phyloP scores from a whole-genome alignment of 2,113 vertebrate species.

The Capricornis sumatraensis region DNA sequence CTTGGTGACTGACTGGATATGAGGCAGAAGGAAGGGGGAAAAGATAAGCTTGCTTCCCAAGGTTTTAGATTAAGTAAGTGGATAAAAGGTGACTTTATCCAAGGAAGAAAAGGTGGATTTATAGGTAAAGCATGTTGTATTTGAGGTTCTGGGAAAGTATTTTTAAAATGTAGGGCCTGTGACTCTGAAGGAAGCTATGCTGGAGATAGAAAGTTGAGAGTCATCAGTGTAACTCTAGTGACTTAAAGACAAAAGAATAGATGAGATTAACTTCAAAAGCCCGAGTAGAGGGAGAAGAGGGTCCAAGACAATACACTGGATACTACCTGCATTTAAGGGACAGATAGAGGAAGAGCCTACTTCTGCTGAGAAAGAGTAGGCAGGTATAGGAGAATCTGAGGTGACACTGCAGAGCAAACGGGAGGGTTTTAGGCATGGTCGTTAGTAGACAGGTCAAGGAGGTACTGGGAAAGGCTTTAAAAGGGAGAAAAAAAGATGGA shows the following conservation, averaged over 20 bases:
- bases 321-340: background rate
- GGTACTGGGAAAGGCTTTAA: background rate
- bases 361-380: background rate
- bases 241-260: background rate
- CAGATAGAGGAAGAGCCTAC: background rate
- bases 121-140: background rate
- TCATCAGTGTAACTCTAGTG: background rate
- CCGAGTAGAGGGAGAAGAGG: background rate
- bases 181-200: background rate
- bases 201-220: background rate
- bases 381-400: background rate
- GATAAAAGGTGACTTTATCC: background rate
- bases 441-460: background rate
- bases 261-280: background rate
- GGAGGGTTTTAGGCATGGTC: background rate
- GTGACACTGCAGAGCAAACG: background rate
- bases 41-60: background rate
- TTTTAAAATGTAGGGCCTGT: too few relatives aligned
- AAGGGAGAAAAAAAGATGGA: background rate
- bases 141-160: background rate
- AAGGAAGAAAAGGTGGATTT: background rate
- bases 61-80: background rate
- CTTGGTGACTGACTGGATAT: fast-evolving
- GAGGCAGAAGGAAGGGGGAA: fast-evolving
- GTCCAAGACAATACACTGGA: background rate